These are phyloP conservation scores for Thaleichthys pacificus DNA, from an alignment of 2,797 vertebrate species.

Conservation along the genomic window DNA sequence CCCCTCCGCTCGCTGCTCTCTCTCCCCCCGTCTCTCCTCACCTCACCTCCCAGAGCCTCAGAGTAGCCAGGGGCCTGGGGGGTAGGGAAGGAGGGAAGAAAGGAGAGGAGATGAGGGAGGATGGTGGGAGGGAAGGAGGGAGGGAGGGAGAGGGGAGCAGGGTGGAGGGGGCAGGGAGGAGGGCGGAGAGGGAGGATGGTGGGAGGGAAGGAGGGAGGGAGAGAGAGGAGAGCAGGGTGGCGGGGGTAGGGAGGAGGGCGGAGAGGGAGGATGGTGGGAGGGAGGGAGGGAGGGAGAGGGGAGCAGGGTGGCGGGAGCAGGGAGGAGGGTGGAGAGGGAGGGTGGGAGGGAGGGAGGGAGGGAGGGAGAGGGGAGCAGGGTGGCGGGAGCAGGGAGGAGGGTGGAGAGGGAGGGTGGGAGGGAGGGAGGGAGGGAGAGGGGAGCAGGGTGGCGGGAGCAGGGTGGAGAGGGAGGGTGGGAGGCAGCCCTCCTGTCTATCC, in stretches of 20 bases:
- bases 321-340: constrained; percentile 20
- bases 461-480: constrained; percentile 56
- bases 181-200: constrained; percentile 38
- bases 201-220: constrained; percentile 40
- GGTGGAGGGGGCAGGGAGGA: neutral
- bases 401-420: constrained; percentile 42
- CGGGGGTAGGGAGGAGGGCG: constrained; percentile 48
- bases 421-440: neutral
- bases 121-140: constrained; percentile 15
- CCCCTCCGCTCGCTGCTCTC: constrained; percentile 65
- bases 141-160: neutral
- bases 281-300: constrained; percentile 64
- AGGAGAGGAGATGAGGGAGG: neutral
- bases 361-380: neutral
- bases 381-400: constrained; percentile 16
- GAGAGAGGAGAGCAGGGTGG: constrained; percentile 48
- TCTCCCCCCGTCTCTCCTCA: constrained; percentile 6
- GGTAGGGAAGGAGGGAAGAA: constrained; percentile 32
- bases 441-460: constrained; percentile 16
- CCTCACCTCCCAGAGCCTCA: constrained; percentile 53
- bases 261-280: constrained; percentile 60
- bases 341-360: constrained; percentile 14
- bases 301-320: too few relatives aligned
- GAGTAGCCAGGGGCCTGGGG: constrained; percentile 63
- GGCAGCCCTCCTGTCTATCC: constrained; percentile 78